A percentile compares a stretch with the other conserved stretches of the same genome.
Evolutionary conservation across 2,113 vertebrate species (phyloP).

Genomic region (Saccopteryx leptura): DNA sequence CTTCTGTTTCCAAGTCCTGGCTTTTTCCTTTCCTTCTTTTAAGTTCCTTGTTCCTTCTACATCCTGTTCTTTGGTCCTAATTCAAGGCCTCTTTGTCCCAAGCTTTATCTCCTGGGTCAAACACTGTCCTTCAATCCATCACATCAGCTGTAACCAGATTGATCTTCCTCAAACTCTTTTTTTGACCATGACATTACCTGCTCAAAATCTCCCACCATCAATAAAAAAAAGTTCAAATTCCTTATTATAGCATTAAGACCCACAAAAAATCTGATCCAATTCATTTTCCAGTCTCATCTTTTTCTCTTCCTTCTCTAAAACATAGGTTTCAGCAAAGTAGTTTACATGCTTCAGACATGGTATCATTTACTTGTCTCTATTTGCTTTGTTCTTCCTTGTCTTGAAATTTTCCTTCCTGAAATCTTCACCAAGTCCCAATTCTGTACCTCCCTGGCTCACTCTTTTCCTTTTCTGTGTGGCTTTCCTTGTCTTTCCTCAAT

Average conservation of each 20-base stretch:
- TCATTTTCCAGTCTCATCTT: background rate
- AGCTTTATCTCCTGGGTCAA: background rate
- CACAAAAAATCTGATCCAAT: background rate
- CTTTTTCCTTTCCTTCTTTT: background rate
- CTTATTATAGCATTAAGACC: background rate
- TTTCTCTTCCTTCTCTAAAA: background rate
- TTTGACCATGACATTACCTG: background rate
- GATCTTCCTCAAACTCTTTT: background rate
- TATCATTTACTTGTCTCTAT: background rate
- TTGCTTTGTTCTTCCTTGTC: background rate
- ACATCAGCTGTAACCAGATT: background rate
- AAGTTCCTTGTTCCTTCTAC: background rate
- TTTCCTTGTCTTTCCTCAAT: background rate
- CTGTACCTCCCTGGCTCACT: background rate
- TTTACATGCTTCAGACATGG: background rate
- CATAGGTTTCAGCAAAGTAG: background rate
- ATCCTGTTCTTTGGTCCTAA: background rate
- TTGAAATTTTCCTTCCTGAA: background rate
- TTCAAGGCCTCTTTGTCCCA: background rate
- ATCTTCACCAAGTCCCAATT: background rate
- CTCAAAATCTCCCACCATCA: background rate
- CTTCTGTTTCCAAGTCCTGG: background rate
- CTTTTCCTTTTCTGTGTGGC: background rate
- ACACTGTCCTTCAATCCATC: constrained; percentile 6
- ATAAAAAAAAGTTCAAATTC: constrained; percentile 20